These are phyloP conservation scores for Rhopalosiphum maidis DNA, from an alignment of 1,140 invertebrate genomes.

Conservation along the genomic window DNA sequence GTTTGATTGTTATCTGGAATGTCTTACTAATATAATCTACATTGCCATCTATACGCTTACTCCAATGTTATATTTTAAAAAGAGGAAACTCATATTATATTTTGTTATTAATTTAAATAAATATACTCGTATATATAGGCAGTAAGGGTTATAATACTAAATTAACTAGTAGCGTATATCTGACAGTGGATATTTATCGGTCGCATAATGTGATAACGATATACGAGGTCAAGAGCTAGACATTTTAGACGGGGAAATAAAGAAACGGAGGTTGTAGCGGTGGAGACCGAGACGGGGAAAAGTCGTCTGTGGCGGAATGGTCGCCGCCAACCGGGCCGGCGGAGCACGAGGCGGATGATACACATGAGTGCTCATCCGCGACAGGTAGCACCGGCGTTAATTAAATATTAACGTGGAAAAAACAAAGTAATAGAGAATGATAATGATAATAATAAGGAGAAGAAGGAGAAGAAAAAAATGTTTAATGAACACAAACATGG, in stretches of 20 bases:
- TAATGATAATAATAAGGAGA: not conserved
- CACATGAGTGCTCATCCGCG: conserved; percentile 50
- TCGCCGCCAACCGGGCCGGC: not conserved
- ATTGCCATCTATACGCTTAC: too few species aligned
- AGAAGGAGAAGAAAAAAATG: not conserved
- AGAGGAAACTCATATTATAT: too few species aligned
- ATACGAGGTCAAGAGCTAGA: not conserved
- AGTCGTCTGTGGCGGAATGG: not conserved
- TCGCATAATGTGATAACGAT: not conserved
- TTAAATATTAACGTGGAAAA: conserved; percentile 45
- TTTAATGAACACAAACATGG: conserved; percentile 54
- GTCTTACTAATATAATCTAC: too few species aligned
- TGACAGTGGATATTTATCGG: not conserved
- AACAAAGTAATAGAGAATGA: not conserved
- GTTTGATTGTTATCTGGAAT: too few species aligned
- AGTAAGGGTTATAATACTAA: not conserved
- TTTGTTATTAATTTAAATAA: too few species aligned
- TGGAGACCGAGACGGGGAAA: not conserved
- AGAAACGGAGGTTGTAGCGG: not conserved
- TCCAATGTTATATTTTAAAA: too few species aligned
- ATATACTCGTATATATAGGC: too few species aligned
- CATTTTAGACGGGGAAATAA: not conserved
- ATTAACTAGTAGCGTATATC: not conserved
- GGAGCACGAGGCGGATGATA: conserved; percentile 2
- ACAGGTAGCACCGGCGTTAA: conserved; percentile 48